Evolutionary conservation across 1,140 invertebrate species (phyloP).

Genomic region (Calephelis nemesis): DNA sequence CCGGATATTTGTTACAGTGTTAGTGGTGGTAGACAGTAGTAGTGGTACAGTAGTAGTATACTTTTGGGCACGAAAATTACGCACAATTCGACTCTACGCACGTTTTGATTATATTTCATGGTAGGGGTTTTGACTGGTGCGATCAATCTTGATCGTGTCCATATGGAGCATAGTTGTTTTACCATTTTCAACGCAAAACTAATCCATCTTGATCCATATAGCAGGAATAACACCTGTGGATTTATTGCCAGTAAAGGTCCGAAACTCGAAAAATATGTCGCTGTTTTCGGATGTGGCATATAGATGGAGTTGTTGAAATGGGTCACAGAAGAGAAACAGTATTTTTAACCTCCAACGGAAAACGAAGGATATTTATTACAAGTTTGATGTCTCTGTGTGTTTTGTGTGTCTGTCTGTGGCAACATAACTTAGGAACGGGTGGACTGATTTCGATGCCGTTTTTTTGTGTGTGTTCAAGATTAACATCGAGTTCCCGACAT

Average conservation of each 20-base stretch:
- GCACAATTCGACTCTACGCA: too few relatives aligned
- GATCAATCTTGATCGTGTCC: slow-evolving; percentile 29
- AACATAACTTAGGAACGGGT: too few relatives aligned
- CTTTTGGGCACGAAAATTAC: too few relatives aligned
- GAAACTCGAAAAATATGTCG: slow-evolving; percentile 14
- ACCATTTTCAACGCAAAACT: slow-evolving; percentile 24
- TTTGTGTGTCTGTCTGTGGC: too few relatives aligned
- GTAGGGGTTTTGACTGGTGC: not conserved
- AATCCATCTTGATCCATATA: slow-evolving; percentile 30
- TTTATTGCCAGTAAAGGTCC: slow-evolving; percentile 15
- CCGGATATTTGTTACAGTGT: too few relatives aligned
- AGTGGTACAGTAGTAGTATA: too few relatives aligned
- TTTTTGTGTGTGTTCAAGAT: too few relatives aligned
- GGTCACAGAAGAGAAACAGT: not conserved
- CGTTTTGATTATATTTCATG: not conserved
- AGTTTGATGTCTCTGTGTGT: not conserved
- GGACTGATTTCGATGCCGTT: too few relatives aligned
- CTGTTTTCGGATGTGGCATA: not conserved
- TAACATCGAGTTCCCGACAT: too few relatives aligned
- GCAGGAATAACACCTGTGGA: slow-evolving; percentile 28
- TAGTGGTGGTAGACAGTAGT: too few relatives aligned
- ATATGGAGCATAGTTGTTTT: slow-evolving; percentile 25
- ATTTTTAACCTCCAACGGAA: too few relatives aligned
- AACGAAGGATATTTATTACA: too few relatives aligned
- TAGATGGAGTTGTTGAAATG: not conserved